Conservation (phyloP, 2,888 invertebrate species). For the Aleiodes alternator region DNA sequence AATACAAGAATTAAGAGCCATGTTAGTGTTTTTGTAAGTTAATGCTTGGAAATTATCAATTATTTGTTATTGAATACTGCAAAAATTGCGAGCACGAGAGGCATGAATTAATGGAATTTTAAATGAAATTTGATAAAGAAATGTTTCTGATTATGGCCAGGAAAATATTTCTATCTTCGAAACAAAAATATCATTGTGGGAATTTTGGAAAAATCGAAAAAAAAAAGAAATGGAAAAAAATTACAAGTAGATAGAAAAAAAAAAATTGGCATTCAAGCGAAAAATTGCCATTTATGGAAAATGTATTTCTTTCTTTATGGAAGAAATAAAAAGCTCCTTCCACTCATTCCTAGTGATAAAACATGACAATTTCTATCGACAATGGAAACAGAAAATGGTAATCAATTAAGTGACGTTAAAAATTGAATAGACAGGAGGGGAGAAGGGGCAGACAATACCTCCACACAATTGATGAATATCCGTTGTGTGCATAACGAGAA, state of each 20-base stretch:
- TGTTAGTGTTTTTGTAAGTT: constrained; percentile 32
- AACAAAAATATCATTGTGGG: background rate
- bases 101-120: constrained; percentile 5
- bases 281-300: background rate
- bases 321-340: constrained; percentile 28
- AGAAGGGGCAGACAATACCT: constrained; percentile 33
- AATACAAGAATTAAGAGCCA: constrained; percentile 20
- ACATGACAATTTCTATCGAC: constrained; percentile 18
- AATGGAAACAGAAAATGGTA: background rate
- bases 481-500: constrained; percentile 20
- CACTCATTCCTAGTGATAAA: constrained; percentile 25
- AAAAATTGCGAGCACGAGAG: background rate
- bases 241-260: background rate
- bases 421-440: background rate
- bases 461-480: constrained; percentile 31
- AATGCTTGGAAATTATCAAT: constrained; percentile 23
- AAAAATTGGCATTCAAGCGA: background rate
- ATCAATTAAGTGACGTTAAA: background rate
- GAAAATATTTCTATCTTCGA: background rate
- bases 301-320: background rate
- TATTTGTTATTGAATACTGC: constrained; percentile 23
- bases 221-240: background rate
- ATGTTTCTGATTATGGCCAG: constrained; percentile 8
- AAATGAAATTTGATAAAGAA: background rate
- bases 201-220: background rate